Evolutionary conservation across 1,140 invertebrate genomes (phyloP), one percentile per base, ranked within the genome.

Genomic region (Drosophila arawakana): DNA sequence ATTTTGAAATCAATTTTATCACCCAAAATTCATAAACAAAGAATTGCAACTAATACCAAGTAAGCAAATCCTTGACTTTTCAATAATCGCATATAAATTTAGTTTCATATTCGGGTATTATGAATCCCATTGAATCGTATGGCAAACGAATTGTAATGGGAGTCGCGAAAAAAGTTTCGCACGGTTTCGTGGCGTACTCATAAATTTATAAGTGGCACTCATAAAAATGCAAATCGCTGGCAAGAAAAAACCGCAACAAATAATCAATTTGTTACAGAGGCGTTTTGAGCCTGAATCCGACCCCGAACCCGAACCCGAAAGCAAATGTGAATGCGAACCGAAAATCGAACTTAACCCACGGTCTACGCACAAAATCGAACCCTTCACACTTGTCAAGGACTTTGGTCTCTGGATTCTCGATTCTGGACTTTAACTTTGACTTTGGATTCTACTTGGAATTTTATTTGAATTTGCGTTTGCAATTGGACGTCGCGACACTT

Each of bases 261-360:
- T 88, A 89, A 89, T 89, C 83, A 88, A 89, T 89, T 88, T 88
- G 83, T 80, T 88, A 88, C 84, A 88, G 83, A 88, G 84, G 80
- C 79, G 82, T 78, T 86, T 10, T 55, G 52, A 5, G 52, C 15
- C 35, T 8, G 11, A 18, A 35, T 0, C 25, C 15, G 18, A 47
- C 2, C 4, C 25, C 13, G 11, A 18, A 13, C 1, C 25, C 3
- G 18, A 47, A 7, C 52, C 21, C 9, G 34, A 35, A 13, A n/a
- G n/a, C 10, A 7, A 52, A 13, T 34, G 1, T n/a, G 5, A n/a
- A 34, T 9, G n/a, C 8, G 8, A 13, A 30, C 25, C 25, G 11
- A 41, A 25, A 57, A 41, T 11, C 54, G 54, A 39, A 9, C 9
- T 10, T 7, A 39, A 55, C 44, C 62, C 25, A 55, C 11, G 34